Conservation (phyloP, 2,888 invertebrate species). For the Periphyllus acericola region DNA sequence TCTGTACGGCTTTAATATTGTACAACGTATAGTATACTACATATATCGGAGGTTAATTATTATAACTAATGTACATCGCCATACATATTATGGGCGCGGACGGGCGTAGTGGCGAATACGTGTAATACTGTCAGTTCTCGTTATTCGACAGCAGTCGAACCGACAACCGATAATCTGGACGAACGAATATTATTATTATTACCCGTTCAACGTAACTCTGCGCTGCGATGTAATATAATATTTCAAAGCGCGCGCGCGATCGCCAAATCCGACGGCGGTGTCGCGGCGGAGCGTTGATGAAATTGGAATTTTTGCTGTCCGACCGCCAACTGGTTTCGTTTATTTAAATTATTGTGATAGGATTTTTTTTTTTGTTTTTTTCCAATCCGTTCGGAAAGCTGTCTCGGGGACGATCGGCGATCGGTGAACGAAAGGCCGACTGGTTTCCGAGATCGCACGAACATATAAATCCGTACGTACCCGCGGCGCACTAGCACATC, state of each 20-base stretch:
- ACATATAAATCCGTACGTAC: not conserved
- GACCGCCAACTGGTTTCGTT: slow-evolving; percentile 17
- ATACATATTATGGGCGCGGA: not conserved
- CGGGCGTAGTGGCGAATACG: not conserved
- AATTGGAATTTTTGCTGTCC: slow-evolving; percentile 10
- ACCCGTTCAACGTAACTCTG: not conserved
- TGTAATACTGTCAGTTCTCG: slow-evolving; percentile 29
- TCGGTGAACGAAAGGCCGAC: slow-evolving; percentile 31
- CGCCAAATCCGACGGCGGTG: not conserved
- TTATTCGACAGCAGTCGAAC: slow-evolving; percentile 28
- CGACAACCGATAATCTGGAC: slow-evolving; percentile 27
- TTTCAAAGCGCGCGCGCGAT: not conserved
- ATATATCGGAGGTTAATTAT: slow-evolving; percentile 6
- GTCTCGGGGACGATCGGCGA: slow-evolving; percentile 30
- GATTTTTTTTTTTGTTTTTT: not conserved
- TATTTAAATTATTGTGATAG: not conserved
- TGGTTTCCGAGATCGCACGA: not conserved
- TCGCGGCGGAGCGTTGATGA: not conserved
- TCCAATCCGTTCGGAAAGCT: not conserved
- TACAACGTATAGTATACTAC: too few species aligned
- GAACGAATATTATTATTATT: not conserved
- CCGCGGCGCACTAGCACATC: not conserved
- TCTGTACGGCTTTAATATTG: not conserved
- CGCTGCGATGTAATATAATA: not conserved
- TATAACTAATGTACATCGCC: not conserved